Evolutionary conservation across 2,888 invertebrate genomes (phyloP), one percentile per base, ranked within the genome.

Genomic region (Hesperia comma): DNA sequence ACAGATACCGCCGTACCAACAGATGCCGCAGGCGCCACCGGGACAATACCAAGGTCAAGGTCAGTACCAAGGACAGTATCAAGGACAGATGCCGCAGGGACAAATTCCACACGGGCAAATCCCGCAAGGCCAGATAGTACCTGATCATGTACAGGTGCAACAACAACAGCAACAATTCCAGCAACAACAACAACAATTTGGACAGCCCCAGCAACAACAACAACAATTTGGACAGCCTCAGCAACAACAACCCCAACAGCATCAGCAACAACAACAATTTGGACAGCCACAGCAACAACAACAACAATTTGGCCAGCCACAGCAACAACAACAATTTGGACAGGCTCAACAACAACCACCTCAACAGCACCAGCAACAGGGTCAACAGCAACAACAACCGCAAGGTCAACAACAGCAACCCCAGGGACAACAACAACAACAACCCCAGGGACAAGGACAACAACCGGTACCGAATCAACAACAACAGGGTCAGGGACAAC

Each of bases 321-420:
- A 46, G 8, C 46, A 46, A 17, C 15, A 6, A 7, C 43, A 43
- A n/a, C 41, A 43, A 43, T 76, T 75, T 62, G 71, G 57, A 0
- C 75, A 75, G 21, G 70, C 37, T 8, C 74, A 74, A 26, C 79
- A 79, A 55, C 76, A 69, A 5, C 79, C 79, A 70, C 64, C 67
- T 17, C 72, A 75, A 19, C 37, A 37, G 8, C 64, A 60, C 17
- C 72, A 71, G 40, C 68, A 58, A 12, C 73, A 73, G 49, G 58
- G 46, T 12, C 69, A 49, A 8, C n/a, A n/a, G 10, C 14, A 15
- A 69, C 43, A 63, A 37, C 57, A 58, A 1, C 51, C 66, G 8
- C 70, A 63, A 54, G 68, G 21, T 15, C 74, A 71, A 62, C 55
- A 19, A 15, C 61, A 67, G 7, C 72, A 74, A 19, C 61, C 14